Conservation (phyloP, 1,140 invertebrate genomes). For the Gerris buenoi region DNA sequence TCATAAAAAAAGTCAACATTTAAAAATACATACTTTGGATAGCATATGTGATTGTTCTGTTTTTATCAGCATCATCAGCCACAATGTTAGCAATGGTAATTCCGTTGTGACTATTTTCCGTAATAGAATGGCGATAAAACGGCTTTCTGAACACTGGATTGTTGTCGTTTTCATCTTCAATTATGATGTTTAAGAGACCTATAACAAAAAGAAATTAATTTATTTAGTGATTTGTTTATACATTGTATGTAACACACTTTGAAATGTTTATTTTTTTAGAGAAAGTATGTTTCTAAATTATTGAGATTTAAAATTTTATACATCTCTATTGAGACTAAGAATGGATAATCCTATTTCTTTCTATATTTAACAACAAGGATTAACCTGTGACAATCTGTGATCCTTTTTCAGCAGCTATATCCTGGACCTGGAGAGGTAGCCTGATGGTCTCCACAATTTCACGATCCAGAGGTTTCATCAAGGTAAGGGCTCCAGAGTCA, state of each 20-base stretch:
- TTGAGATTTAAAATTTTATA: no score
- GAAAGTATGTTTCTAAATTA: no score
- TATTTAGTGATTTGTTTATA: no score
- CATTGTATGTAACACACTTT: no score
- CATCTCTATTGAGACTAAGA: no score
- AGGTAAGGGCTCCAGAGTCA: constrained; percentile 40
- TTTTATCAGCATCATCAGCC: constrained; percentile 76
- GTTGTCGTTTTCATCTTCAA: constrained; percentile 84
- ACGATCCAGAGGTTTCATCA: constrained; percentile 43
- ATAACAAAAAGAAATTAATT: no score
- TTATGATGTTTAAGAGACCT: constrained; percentile 55
- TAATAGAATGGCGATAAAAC: constrained; percentile 60
- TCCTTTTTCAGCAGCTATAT: constrained; percentile 60
- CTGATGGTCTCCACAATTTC: constrained; percentile 68
- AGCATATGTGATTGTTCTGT: constrained; percentile 66
- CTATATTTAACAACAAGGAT: no score
- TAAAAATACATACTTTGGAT: constrained; percentile 57
- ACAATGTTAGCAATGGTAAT: constrained; percentile 61
- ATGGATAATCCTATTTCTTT: no score
- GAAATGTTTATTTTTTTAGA: no score
- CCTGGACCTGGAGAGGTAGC: constrained; percentile 62
- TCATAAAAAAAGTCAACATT: not conserved
- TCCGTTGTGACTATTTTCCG: constrained; percentile 78
- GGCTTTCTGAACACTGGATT: constrained; percentile 66
- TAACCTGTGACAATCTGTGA: constrained; percentile 53